A percentile compares a stretch with the other conserved stretches of the same genome.
These are phyloP conservation scores for Alfaro cultratus DNA, from an alignment of 2,797 vertebrate species.

Conservation along the genomic window DNA sequence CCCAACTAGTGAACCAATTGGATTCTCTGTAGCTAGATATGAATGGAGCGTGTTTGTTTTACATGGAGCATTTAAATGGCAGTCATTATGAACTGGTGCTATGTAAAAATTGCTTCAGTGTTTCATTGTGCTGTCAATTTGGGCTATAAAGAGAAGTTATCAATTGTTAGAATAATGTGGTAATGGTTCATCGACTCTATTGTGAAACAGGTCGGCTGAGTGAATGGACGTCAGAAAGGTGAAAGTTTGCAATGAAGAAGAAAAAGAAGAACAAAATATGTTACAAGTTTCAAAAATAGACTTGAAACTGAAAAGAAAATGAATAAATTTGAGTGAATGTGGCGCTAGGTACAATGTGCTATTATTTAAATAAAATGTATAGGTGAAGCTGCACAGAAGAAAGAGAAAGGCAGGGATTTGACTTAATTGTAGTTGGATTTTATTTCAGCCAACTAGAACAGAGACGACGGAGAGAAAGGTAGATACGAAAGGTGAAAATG, in stretches of 20 bases:
- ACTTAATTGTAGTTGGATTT: constrained; percentile 3
- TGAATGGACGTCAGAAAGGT: neutral
- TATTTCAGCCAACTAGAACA: constrained; percentile 6
- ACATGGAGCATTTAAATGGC: neutral
- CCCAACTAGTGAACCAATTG: neutral
- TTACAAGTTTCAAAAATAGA: constrained; percentile 12
- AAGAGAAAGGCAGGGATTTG: neutral
- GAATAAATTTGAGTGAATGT: neutral
- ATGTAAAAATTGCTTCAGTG: neutral
- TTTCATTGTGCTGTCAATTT: neutral
- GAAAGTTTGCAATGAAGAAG: constrained; percentile 17
- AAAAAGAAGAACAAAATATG: constrained; percentile 12
- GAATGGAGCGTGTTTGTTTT: neutral
- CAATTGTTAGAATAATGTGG: constrained; percentile 1
- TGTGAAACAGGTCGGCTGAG: constrained; percentile 3
- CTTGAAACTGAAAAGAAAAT: constrained; percentile 21
- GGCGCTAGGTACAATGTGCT: neutral
- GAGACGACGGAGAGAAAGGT: constrained; percentile 6
- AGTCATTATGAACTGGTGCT: neutral
- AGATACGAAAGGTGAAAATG: constrained; percentile 22
- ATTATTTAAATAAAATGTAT: neutral
- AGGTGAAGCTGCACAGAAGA: neutral
- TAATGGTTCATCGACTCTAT: constrained; percentile 18
- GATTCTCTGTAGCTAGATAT: neutral
- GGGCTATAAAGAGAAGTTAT: neutral